Base-by-base conservation (phyloP, 2,888 invertebrate species). In the Criorhina ranunculi region DNA sequence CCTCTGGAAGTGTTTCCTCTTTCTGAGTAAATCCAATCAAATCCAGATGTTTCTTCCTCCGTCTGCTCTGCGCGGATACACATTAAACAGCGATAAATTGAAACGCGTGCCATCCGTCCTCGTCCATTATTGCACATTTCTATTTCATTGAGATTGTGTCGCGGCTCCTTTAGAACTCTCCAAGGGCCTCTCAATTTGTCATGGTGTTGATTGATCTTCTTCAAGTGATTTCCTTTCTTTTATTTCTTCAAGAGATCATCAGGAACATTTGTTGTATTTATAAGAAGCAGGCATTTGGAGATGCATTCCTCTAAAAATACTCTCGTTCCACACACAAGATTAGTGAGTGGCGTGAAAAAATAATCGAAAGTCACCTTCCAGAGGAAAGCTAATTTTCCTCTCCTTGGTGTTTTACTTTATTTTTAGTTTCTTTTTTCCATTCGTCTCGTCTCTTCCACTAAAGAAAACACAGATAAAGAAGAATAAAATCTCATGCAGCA, bases 341-440 rank as follows among this genome's bases (percentile, higher is more conserved):
- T 19, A 11, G 37, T 72, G 46, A 29, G 76, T 64, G 77, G 51
- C 81, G 53, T 31, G 37, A 79, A 70, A 79, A 70, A 64, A 73
- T 73, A 78, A 83, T 73, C 83, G 83, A 83, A 83, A 83, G 82
- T 83, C 73, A 73, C 83, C 73, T 73, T 78, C 24, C 24, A 24
- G 72, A 67, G 60, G 79, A 83, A 83, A 83, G 73, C 83, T 73
- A 79, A 83, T 83, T 73, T 79, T 77, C 70, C 40, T 60, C 40
- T 17, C n/a, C n/a, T 44, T 44, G 15, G 29, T 49, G 11, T 62
- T 55, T 37, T 44, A 53, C 70, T 73, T n/a, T 73, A 67, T 73
- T 79, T 73, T 75, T 73, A 60, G 72, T 64, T 59, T 12, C 44
- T 46, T 62, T 62, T n/a, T 62, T 42, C 42, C 8, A 42, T 55